A percentile compares a stretch with the other conserved stretches of the same genome.
Conservation (phyloP, 2,797 vertebrate genomes). For the Gobio occitaniae region DNA sequence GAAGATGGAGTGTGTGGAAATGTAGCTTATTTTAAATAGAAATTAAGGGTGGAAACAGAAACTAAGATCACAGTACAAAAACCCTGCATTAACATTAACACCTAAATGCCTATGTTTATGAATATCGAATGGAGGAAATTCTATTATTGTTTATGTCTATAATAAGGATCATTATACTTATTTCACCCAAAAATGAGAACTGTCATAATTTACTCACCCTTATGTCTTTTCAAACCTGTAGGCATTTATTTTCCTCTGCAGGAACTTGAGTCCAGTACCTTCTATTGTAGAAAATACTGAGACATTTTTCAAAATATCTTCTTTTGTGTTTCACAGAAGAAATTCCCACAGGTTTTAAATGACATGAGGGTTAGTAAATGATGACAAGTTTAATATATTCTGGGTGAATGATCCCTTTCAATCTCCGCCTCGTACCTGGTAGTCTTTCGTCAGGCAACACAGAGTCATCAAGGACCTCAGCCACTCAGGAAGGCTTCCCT, state of each 20-base stretch:
- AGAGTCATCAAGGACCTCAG: slow-evolving; percentile 91
- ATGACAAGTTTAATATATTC: not conserved
- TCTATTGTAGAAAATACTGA: not conserved
- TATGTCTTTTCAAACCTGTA: not conserved
- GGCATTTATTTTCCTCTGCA: not conserved
- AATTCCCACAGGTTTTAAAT: not conserved
- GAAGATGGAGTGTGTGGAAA: not conserved
- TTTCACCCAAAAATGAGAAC: not conserved
- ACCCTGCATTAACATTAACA: not conserved
- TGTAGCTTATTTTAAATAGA: not conserved
- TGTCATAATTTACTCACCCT: too few relatives aligned
- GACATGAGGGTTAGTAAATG: not conserved
- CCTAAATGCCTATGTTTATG: not conserved
- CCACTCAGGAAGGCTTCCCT: slow-evolving; percentile 85
- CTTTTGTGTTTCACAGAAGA: not conserved
- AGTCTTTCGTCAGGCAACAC: slow-evolving; percentile 90
- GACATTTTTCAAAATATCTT: not conserved
- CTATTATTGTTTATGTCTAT: not conserved
- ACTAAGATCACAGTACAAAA: not conserved
- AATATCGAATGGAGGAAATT: not conserved
- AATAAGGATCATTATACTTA: not conserved
- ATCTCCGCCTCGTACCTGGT: slow-evolving; percentile 66
- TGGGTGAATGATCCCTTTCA: not conserved
- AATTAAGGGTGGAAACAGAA: not conserved
- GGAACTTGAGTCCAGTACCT: not conserved